A percentile compares a stretch with the other conserved stretches of the same genome.
phyloP scores from a whole-genome alignment of 1,140 invertebrate genomes.

The Condylostylus longicornis region DNA sequence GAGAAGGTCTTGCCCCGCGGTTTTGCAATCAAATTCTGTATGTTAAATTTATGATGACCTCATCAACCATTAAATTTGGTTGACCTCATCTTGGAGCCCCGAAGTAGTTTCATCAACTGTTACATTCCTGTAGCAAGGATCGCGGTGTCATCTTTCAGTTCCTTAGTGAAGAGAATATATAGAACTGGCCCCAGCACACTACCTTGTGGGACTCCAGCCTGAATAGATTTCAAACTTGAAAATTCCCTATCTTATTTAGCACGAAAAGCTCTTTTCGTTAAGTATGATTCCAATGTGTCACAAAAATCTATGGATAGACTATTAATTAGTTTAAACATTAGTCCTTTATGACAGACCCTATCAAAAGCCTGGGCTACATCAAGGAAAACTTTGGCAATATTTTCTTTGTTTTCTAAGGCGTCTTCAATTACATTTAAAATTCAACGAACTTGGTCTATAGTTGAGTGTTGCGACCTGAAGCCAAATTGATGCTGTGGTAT shows the following conservation, averaged over 20 bases:
- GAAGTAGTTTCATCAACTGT: no score
- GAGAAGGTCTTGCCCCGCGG: no score
- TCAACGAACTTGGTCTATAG: conserved; percentile 2
- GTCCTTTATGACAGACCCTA: conserved; percentile 17
- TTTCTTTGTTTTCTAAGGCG: conserved; percentile 9
- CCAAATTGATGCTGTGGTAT: neutral
- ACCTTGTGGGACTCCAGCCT: conserved; percentile 17
- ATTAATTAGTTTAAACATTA: conserved; percentile 11
- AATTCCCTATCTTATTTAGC: conserved; percentile 9
- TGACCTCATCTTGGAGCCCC: no score
- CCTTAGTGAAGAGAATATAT: conserved; percentile 12
- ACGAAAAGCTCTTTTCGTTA: conserved; percentile 12
- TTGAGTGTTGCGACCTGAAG: conserved; percentile 1
- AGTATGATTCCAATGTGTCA: conserved; percentile 14
- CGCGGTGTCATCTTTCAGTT: no score
- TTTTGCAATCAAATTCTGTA: no score
- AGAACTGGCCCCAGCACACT: conserved; percentile 14
- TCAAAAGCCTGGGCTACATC: conserved; percentile 14
- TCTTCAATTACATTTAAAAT: conserved; percentile 4
- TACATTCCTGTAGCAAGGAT: no score
- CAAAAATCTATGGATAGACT: conserved; percentile 5
- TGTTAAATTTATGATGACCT: no score
- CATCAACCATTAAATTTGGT: no score
- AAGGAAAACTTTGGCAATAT: conserved; percentile 11
- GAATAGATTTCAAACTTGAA: conserved; percentile 9